phyloP scores from a whole-genome alignment of 2,888 invertebrate genomes.

The Parnassius glacialis region DNA sequence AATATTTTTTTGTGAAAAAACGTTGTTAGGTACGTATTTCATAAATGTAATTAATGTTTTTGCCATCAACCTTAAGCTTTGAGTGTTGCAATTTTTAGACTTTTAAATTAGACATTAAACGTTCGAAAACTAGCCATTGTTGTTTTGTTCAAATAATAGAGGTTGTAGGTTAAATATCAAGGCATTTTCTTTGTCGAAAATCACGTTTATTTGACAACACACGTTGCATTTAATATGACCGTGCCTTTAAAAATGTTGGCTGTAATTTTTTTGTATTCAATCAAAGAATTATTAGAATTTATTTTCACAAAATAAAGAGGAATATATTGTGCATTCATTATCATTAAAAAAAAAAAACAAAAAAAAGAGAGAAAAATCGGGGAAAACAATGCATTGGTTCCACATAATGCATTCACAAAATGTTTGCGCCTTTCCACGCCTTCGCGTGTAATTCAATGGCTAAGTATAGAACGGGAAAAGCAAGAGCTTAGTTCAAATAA shows the following conservation, averaged over 20 bases:
- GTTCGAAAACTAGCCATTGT: constrained; percentile 25
- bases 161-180: not conserved
- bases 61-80: constrained; percentile 29
- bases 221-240: constrained; percentile 36
- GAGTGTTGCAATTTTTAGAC: constrained; percentile 40
- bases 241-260: constrained; percentile 63
- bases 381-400: too few species aligned
- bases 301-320: constrained; percentile 69
- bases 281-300: constrained; percentile 51
- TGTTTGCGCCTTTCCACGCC: too few species aligned
- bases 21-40: constrained; percentile 35
- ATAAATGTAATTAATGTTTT: not conserved
- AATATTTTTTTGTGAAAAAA: constrained; percentile 39
- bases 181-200: constrained; percentile 3
- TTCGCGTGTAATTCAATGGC: too few species aligned
- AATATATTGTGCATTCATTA: constrained; percentile 57
- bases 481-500: too few species aligned
- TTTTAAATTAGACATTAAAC: constrained; percentile 35
- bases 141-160: constrained; percentile 26
- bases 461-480: too few species aligned
- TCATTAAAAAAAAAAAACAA: too few species aligned
- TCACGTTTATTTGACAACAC: constrained; percentile 22
- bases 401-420: too few species aligned
- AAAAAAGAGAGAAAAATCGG: too few species aligned
- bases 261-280: constrained; percentile 50